Conservation (phyloP, 2,113 vertebrate genomes). For the Gracilinanus agilis region DNA sequence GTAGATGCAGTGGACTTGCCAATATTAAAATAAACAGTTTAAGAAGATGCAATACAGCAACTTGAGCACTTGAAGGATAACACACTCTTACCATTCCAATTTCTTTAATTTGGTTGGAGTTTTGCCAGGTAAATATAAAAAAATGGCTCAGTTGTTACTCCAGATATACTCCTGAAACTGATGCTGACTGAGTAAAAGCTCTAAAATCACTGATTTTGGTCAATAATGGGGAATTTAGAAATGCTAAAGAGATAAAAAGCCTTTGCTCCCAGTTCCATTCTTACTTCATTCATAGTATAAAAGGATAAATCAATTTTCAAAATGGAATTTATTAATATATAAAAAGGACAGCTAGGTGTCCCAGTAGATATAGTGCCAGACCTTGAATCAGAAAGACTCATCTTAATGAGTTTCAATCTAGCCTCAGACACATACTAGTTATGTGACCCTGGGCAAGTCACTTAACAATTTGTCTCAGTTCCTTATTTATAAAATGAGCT, state of each 20-base stretch:
- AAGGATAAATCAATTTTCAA: background rate
- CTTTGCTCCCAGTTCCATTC: background rate
- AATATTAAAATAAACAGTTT: background rate
- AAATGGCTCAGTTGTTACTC: background rate
- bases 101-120: background rate
- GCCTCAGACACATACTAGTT: too few relatives aligned
- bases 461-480: too few relatives aligned
- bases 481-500: too few relatives aligned
- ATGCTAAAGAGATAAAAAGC: background rate
- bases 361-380: too few relatives aligned
- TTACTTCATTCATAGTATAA: background rate
- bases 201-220: background rate
- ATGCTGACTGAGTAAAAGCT: background rate
- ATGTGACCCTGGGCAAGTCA: too few relatives aligned
- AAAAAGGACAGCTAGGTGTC: too few relatives aligned
- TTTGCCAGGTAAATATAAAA: background rate
- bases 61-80: background rate
- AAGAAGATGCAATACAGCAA: background rate
- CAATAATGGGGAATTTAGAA: background rate
- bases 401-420: too few relatives aligned
- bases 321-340: background rate
- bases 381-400: too few relatives aligned
- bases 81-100: background rate
- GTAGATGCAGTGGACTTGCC: background rate
- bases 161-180: background rate